Evolutionary conservation across 1,140 invertebrate genomes (phyloP).

Genomic region (Tetramorium simillimum): DNA sequence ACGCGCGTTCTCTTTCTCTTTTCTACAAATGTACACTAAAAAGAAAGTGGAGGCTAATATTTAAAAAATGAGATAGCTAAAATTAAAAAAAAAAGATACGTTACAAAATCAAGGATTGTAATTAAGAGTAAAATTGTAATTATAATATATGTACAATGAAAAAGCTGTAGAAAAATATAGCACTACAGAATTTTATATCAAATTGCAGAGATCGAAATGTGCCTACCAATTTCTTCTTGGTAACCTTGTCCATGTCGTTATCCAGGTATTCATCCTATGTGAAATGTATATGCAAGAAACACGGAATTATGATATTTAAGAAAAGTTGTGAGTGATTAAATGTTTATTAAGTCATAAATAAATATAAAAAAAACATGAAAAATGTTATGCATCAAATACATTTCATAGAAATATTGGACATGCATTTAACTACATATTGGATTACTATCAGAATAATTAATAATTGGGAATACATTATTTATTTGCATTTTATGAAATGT

Average conservation of each 20-base stretch:
- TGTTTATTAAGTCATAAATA: background rate
- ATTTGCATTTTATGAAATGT: background rate
- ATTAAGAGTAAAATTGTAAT: background rate
- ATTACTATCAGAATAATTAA: constrained; percentile 1
- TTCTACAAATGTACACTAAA: background rate
- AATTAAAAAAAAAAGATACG: background rate
- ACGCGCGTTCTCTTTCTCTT: too few species aligned
- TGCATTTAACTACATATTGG: background rate
- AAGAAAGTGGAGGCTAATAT: constrained; percentile 8
- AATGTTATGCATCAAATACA: background rate
- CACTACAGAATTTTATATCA: constrained; percentile 33
- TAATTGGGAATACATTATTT: background rate
- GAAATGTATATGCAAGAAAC: constrained; percentile 75
- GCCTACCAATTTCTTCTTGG: constrained; percentile 81
- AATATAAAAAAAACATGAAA: constrained; percentile 9
- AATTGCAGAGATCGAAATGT: constrained; percentile 60
- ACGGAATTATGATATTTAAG: constrained; percentile 68
- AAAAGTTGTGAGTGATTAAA: background rate
- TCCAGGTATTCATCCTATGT: constrained; percentile 80
- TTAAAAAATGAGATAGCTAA: background rate
- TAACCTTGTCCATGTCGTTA: constrained; percentile 78
- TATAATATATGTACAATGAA: background rate
- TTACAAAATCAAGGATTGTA: background rate
- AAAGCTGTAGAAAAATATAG: constrained; percentile 15
- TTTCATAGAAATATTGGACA: background rate